Conservation (phyloP, 30 jellyfish, hydroid and myxozoan species). For the Hydractinia echinata region DNA sequence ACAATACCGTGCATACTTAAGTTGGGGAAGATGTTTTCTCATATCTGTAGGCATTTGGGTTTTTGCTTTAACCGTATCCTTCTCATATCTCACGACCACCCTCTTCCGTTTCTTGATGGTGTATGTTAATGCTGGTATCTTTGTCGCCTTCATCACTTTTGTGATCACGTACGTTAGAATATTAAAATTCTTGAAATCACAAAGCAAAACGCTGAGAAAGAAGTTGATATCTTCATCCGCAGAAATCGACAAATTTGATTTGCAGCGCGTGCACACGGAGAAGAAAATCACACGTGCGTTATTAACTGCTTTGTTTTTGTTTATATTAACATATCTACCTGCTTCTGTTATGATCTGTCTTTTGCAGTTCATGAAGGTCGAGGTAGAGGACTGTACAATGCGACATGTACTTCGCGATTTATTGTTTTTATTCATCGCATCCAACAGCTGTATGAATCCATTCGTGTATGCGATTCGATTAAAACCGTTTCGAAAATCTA, state of each 20-base stretch:
- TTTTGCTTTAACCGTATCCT: conserved; percentile 9
- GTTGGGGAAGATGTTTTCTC: conserved; percentile 27
- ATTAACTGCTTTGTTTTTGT: conserved; percentile 52
- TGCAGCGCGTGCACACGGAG: conserved; percentile 48
- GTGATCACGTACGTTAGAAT: not conserved
- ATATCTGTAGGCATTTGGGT: conserved; percentile 27
- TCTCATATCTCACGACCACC: conserved; percentile 12
- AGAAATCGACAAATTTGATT: conserved; percentile 11
- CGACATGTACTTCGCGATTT: conserved; percentile 73
- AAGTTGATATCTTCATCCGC: not conserved
- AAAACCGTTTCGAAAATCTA: conserved; percentile 26
- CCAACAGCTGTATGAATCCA: conserved; percentile 82
- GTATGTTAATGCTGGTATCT: not conserved
- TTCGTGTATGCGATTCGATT: conserved; percentile 61
- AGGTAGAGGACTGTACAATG: conserved; percentile 48
- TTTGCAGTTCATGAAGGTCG: conserved; percentile 49
- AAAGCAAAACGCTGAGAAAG: not conserved
- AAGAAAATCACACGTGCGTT: conserved; percentile 72
- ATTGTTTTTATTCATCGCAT: conserved; percentile 54
- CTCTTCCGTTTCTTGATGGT: conserved; percentile 2
- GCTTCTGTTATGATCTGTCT: conserved; percentile 64
- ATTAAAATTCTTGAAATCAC: not conserved
- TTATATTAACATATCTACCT: conserved; percentile 57
- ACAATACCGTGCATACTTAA: conserved; percentile 7
- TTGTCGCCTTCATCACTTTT: not conserved